Evolutionary conservation across 2,797 vertebrate species (phyloP), one percentile per base, ranked within the genome.

Genomic region (Cetoscarus ocellatus): DNA sequence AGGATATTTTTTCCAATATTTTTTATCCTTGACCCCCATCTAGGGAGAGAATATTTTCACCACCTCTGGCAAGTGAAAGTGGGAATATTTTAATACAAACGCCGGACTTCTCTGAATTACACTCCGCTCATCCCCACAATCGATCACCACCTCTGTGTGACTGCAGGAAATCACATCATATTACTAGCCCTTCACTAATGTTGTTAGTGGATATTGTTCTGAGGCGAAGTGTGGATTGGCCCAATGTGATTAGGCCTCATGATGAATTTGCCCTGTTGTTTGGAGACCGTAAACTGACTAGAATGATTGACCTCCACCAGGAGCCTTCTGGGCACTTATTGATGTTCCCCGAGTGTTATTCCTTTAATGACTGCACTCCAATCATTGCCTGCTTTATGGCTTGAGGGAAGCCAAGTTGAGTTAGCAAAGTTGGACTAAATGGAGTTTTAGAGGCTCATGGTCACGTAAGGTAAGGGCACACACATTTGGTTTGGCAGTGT

Each of bases 201-300:
- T 90, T 27, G 86, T 94, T 94, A 93, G 86, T 69, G 71, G 83
- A 88, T 93, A 94, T 94, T 95, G 93, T 94, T 93, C 84, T 91
- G 91, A 86, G 88, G 78, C 88, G 40, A 86, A 80, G 74, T 86
- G 88, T 85, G 79, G 86, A 91, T 84, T 75, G 56, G 48, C 83
- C 83, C 86, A 88, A 93, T 91, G 84, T 86, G 92, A 94, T 95
- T 94, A 94, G 72, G 43, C 67, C 51, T 59, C 49, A 76, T 93
- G 94, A 94, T 92, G 90, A 94, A 95, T 94, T 92, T 94, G 87
- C 81, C 74, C 86, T 88, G 92, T 88, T 94, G 91, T 91, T 91
- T 85, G 76, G 91, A 91, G 91, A 89, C 87, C 61, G 72, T 90
- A 93, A 91, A 92, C 87, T 58, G 88, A 86, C 87, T 87, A 74